Evolutionary conservation across 2,797 vertebrate genomes (phyloP), one percentile per base, ranked within the genome.

Genomic region (Hypotaenidia philippensis): DNA sequence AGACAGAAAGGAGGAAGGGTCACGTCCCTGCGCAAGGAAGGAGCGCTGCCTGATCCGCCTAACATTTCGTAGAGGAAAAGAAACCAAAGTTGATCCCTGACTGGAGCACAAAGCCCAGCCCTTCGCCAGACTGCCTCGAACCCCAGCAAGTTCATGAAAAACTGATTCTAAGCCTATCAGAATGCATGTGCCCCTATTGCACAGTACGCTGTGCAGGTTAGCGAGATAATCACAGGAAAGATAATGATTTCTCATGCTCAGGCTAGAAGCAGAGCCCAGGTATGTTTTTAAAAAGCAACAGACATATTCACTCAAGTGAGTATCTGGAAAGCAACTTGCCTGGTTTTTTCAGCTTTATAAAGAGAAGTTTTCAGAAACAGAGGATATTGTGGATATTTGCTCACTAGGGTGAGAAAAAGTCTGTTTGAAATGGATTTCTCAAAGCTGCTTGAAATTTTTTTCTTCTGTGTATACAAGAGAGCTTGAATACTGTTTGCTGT

Each of bases 31-130:
- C 41, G 9, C 49, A 49, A 14, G 26, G 9, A 45, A 10, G 13
- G 27, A 21, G 1, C 3, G 0, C 7, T 26, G 60, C 29, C 41
- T 0, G 0, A 38, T 13, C 20, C 2, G 4, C 49, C 22, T 3
- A 10, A 11, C 12, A 3, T 19, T 31, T 8, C 4, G 23, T 0
- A 34, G 27, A 12, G 17, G 16, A 44, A 64, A 59, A 27, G 57
- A 65, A 56, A 25, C 2, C 12, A 9, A 4, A 23, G 19, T 1
- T 23, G 31, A 74, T 20, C 47, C 23, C 38, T 41, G 32, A 11
- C 12, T 0, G 1, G 9, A 41, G 38, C 23, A 52, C 47, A 36
- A 31, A 61, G 57, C 36, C 31, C 49, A 15, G 44, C 12, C 44
- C 53, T 32, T 44, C 25, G 13, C 27, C 26, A 64, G 29, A 6